Conservation (phyloP, 1,140 invertebrate species). For the Euborellia annulipes region DNA sequence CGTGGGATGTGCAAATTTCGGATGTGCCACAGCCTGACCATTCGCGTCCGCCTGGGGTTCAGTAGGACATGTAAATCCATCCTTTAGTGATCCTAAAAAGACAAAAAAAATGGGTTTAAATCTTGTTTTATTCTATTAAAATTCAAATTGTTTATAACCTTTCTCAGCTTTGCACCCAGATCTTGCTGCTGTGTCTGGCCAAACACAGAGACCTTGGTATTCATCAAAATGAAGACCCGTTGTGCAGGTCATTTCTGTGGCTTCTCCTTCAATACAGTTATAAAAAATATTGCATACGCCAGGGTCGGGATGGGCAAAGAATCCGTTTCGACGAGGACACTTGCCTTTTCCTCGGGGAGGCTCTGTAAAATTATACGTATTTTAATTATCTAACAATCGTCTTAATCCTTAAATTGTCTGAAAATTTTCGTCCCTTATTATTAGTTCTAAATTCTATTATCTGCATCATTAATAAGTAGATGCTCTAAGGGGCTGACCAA, state of each 20-base stretch:
- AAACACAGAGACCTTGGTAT: slow-evolving; percentile 70
- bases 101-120: slow-evolving; percentile 1
- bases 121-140: background rate
- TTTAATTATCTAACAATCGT: no score
- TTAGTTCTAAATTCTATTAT: no score
- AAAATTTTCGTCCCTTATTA: no score
- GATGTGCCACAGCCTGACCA: slow-evolving; percentile 61
- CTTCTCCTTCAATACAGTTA: slow-evolving; percentile 75
- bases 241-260: slow-evolving; percentile 64
- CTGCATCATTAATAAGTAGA: no score
- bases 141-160: background rate
- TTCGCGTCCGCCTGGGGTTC: slow-evolving; percentile 42
- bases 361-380: no score
- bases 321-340: slow-evolving; percentile 71
- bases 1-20: slow-evolving; percentile 69
- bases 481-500: no score
- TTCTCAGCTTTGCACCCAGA: slow-evolving; percentile 43
- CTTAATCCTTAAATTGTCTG: no score
- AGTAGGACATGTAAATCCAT: slow-evolving; percentile 70
- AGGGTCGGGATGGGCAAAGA: slow-evolving; percentile 72
- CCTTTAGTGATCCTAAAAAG: slow-evolving; percentile 39
- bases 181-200: slow-evolving; percentile 65
- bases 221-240: slow-evolving; percentile 77
- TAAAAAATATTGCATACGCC: slow-evolving; percentile 69
- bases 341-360: slow-evolving; percentile 49